Base-by-base conservation (phyloP, 2,797 vertebrate species). In the Columba guinea region DNA sequence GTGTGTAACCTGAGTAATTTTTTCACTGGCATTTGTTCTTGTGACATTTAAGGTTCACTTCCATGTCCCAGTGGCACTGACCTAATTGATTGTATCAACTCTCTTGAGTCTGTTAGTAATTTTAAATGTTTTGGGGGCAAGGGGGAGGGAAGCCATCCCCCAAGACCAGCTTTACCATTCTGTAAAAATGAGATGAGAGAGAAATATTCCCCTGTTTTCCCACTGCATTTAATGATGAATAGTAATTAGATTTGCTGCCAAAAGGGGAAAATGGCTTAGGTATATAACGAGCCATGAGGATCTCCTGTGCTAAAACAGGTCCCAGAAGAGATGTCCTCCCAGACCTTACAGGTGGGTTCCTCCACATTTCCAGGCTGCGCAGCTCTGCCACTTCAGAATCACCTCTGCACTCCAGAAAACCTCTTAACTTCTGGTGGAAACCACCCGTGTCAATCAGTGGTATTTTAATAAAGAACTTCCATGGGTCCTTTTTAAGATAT, bases 361-460 rank as follows among this genome's bases (percentile, higher is more conserved):
- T 67, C 39, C 11, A 6, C 1, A 0, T 62, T 51, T 37, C 32
- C 55, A 32, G 28, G 12, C 23, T 64, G 28, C 5, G 7, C 27
- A 28, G 56, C 7, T 68, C 17, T 78, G 23, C 49, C 13, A 23
- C n/a, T 39, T 22, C 3, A 4, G 41, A 28, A 46, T 82, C 79
- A 55, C 23, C 39, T 20, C 2, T 28, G 17, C 68, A 55, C 28
- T 59, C 19, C 55, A 69, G 64, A 59, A 76, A 82, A 75, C 7
- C 23, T 13, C 69, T 56, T 22, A 34, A 28, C 3, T 91, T 77
- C 68, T 65, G 37, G 13, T 80, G n/a, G 51, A 55, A 91, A 73
- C 22, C 0, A 0, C 14, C 30, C 0, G 0, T 34, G 32, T 4
- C 46, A 67, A 30, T 35, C 34, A 35, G 52, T 21, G 35, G 44